These are phyloP conservation scores for Apostichopus leukothele DNA, from an alignment of 53 echinoderm and acorn worm species.

Conservation along the genomic window DNA sequence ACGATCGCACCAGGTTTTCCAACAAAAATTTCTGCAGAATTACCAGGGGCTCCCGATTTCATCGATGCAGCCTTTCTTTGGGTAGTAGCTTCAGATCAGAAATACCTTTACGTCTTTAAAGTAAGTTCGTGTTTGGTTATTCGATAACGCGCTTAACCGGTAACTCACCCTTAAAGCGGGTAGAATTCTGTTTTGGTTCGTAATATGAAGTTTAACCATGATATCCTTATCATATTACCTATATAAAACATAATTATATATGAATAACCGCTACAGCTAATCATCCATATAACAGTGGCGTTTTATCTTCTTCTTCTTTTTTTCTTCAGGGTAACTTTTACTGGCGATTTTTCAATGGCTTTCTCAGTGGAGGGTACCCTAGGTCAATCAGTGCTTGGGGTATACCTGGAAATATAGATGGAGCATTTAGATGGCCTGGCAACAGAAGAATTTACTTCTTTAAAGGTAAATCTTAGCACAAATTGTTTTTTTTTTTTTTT, in stretches of 20 bases:
- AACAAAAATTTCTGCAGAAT: slow-evolving; percentile 49
- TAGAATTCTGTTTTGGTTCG: too few species aligned
- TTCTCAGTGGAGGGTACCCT: neutral
- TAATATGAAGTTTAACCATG: too few species aligned
- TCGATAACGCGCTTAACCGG: neutral
- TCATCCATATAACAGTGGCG: too few species aligned
- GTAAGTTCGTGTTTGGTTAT: slow-evolving; percentile 40
- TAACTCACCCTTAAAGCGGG: too few species aligned
- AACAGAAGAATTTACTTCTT: slow-evolving; percentile 78
- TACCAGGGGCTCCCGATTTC: slow-evolving; percentile 47
- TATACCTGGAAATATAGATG: slow-evolving; percentile 73
- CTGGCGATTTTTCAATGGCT: slow-evolving; percentile 68
- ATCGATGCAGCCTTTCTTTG: slow-evolving; percentile 61
- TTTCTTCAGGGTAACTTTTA: slow-evolving; percentile 60
- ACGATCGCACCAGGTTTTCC: slow-evolving; percentile 39
- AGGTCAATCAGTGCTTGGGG: slow-evolving; percentile 57
- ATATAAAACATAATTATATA: too few species aligned
- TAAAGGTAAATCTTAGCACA: slow-evolving; percentile 61
- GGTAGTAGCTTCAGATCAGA: slow-evolving; percentile 38
- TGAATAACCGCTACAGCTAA: too few species aligned
- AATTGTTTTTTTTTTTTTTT: too few species aligned
- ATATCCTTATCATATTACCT: too few species aligned
- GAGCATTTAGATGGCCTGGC: slow-evolving; percentile 74
- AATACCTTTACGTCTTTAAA: slow-evolving; percentile 64
- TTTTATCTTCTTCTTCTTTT: neutral